Evolutionary conservation across 1,140 invertebrate genomes (phyloP).

Genomic region (Ericerus pela): DNA sequence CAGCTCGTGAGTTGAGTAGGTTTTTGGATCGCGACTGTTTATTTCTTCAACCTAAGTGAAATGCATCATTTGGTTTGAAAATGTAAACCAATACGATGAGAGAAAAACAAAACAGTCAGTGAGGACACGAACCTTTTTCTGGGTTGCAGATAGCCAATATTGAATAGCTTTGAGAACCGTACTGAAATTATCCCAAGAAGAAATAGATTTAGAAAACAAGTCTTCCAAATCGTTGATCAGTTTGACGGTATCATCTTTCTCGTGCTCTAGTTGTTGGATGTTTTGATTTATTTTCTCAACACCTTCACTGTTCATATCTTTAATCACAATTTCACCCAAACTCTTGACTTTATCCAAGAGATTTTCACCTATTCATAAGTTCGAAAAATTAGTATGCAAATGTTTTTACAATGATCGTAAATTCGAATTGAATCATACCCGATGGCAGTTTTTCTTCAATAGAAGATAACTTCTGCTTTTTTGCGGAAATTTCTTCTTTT

Average conservation of each 20-base stretch:
- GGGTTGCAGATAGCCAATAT: conserved; percentile 60
- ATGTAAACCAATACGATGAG: neutral
- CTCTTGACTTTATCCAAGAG: conserved; percentile 57
- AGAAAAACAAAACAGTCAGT: neutral
- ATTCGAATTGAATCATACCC: conserved; percentile 19
- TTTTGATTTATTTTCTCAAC: conserved; percentile 72
- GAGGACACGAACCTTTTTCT: conserved; percentile 39
- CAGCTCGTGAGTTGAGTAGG: conserved; percentile 65
- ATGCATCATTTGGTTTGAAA: neutral
- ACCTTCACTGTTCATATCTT: conserved; percentile 70
- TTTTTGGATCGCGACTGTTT: conserved; percentile 34
- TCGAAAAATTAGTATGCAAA: neutral
- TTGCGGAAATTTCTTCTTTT: conserved; percentile 53
- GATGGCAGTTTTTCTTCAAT: conserved; percentile 46
- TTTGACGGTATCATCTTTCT: conserved; percentile 74
- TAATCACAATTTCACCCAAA: conserved; percentile 58
- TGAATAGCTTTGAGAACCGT: conserved; percentile 58
- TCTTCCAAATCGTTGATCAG: conserved; percentile 63
- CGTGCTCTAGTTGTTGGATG: conserved; percentile 63
- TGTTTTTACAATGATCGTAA: neutral
- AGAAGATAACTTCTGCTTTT: conserved; percentile 40
- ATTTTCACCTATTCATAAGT: conserved; percentile 41
- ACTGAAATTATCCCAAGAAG: conserved; percentile 72
- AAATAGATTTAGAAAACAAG: conserved; percentile 60
- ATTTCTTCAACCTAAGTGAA: neutral